Base-by-base conservation (phyloP, 1,140 invertebrate species). In the Bombus superbus region DNA sequence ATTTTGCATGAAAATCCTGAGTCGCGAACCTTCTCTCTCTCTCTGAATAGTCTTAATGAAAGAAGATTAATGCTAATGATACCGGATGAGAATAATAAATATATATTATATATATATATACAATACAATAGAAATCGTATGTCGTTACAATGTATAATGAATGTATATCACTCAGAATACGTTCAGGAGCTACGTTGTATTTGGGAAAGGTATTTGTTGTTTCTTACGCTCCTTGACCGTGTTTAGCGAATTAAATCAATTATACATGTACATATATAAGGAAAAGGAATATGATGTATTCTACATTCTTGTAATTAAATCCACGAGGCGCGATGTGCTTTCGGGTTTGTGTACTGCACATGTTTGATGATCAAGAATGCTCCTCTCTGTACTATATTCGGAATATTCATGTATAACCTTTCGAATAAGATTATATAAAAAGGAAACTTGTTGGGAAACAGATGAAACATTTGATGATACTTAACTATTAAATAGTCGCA, bases 1-100 rank as follows among this genome's bases (percentile, higher is more conserved):
- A 93, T 93, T 94, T 93, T 92, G 90, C 89, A 93, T 93, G 90
- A 93, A 92, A 92, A 93, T 93, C 92, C 92, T 86, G 76, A 93
- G 73, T 88, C 81, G 87, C 90, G 73, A 91, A 91, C 53, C 53
- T 86, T 87, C 85, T 91, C 59, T 83, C 32, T 66, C 9, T 64
- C 57, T 79, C 53, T 62, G 40, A 44, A 74, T 68, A 73, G 32
- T 25, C 32, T 42, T 80, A 74, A 25, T 8, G 25, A 53, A 28
- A 42, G 18, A 38, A 32, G 59, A 66, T 35, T 44, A 40, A 79
- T 40, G 35, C 38, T 79, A 72, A 80, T 38, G n/a, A 80, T n/a
- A 85, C 44, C 22, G 69, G 44, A 77, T 69, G 47, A 74, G 75
- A 85, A 53, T 81, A 88, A 90, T 83, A 79, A 35, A 35, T 62